These are phyloP conservation scores for Ambastaia sidthimunki DNA, from an alignment of 2,797 vertebrate genomes.

Conservation along the genomic window DNA sequence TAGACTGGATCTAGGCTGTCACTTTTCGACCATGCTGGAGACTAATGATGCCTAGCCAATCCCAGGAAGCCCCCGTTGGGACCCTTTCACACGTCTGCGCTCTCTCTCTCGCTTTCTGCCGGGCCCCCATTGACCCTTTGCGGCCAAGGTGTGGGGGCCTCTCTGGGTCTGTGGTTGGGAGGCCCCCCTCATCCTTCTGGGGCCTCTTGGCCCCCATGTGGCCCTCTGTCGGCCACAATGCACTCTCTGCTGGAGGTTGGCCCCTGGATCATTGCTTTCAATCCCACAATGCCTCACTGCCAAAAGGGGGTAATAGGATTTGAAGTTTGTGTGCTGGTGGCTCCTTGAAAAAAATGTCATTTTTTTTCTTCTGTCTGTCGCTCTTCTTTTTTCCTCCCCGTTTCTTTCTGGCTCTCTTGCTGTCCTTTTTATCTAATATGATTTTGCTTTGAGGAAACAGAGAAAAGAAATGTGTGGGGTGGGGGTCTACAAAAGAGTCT, in stretches of 20 bases:
- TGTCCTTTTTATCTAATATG: constrained; percentile 46
- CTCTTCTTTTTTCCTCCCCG: constrained; percentile 47
- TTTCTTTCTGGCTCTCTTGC: constrained; percentile 57
- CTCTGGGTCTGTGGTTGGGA: constrained; percentile 67
- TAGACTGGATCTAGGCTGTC: constrained; percentile 78
- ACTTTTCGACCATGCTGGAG: constrained; percentile 77
- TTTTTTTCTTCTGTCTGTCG: constrained; percentile 26
- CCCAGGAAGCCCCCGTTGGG: constrained; percentile 78
- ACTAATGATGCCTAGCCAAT: constrained; percentile 78
- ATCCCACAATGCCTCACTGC: constrained; percentile 73
- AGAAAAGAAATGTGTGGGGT: too few relatives aligned
- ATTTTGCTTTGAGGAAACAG: constrained; percentile 36
- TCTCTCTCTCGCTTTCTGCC: constrained; percentile 74
- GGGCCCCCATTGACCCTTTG: constrained; percentile 76
- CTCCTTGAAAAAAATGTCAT: constrained; percentile 69
- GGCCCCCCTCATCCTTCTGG: constrained; percentile 34
- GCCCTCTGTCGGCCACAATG: constrained; percentile 70
- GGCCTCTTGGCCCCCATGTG: constrained; percentile 59
- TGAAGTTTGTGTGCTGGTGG: constrained; percentile 79
- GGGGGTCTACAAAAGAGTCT: too few relatives aligned
- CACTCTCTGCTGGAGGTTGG: constrained; percentile 78
- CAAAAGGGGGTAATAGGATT: constrained; percentile 81
- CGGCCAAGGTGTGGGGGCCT: constrained; percentile 76
- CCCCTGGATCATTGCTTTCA: constrained; percentile 76
- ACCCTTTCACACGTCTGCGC: constrained; percentile 77